These are phyloP conservation scores for Griposia aprilina DNA, from an alignment of 2,888 invertebrate species.

Conservation along the genomic window DNA sequence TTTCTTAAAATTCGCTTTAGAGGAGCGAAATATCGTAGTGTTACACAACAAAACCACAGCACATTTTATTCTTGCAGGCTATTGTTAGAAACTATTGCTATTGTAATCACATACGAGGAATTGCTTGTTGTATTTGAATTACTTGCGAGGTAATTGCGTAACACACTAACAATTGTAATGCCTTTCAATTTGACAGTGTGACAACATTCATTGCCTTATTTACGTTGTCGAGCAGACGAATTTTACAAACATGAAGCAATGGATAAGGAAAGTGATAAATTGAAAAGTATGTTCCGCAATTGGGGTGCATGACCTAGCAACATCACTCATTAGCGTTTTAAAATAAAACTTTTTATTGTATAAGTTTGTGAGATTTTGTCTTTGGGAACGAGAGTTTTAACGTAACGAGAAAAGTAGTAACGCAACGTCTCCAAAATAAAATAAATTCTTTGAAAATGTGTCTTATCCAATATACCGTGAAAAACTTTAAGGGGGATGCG, in stretches of 20 bases:
- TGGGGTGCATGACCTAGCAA: neutral
- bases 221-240: too few relatives aligned
- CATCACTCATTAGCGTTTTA: neutral
- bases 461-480: neutral
- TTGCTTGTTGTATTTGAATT: too few relatives aligned
- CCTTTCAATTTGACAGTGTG: too few relatives aligned
- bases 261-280: too few relatives aligned
- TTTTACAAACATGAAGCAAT: too few relatives aligned
- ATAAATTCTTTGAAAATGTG: neutral
- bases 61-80: neutral
- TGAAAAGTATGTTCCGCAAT: too few relatives aligned
- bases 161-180: too few relatives aligned
- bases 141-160: too few relatives aligned
- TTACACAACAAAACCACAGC: neutral
- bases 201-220: too few relatives aligned
- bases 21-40: neutral
- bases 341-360: neutral
- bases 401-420: neutral
- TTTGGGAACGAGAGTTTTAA: neutral
- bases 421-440: neutral
- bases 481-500: constrained; percentile 2
- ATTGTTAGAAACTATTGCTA: too few relatives aligned
- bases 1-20: neutral
- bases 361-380: neutral
- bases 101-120: too few relatives aligned